Evolutionary conservation across 2,113 vertebrate species (phyloP).

Genomic region (Oryctolagus cuniculus): DNA sequence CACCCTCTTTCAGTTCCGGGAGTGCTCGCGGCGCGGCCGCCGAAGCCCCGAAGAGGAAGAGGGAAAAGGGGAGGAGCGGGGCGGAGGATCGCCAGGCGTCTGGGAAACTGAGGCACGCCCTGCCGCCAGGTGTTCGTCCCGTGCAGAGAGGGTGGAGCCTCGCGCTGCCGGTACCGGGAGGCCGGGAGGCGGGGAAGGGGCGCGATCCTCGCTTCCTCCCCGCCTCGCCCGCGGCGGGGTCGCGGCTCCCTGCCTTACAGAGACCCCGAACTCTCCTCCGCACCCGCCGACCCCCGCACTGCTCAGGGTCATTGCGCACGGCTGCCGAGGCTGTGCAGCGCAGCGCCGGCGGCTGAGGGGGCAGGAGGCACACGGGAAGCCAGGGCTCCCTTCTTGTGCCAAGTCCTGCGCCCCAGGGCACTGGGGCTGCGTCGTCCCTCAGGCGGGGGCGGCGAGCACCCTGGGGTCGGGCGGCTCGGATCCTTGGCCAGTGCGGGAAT

Average conservation of each 20-base stretch:
- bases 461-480: background rate
- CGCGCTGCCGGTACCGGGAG: rapidly evolving
- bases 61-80: constrained; percentile 21
- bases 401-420: background rate
- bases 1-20: constrained; percentile 73
- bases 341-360: background rate
- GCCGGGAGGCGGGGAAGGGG: rapidly evolving
- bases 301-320: rapidly evolving
- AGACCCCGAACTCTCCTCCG: background rate
- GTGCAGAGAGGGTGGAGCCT: background rate
- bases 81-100: constrained; percentile 35
- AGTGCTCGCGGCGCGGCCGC: background rate
- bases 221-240: background rate
- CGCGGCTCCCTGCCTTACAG: background rate
- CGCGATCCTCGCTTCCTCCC: background rate
- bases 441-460: background rate
- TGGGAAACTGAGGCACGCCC: constrained; percentile 83
- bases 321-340: background rate
- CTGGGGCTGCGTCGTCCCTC: background rate
- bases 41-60: constrained; percentile 71
- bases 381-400: background rate
- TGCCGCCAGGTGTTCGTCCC: constrained; percentile 23
- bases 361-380: background rate
- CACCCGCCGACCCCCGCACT: background rate
- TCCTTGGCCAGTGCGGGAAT: no score